phyloP scores from a whole-genome alignment of 2,113 vertebrate genomes.

The Microcebus murinus region DNA sequence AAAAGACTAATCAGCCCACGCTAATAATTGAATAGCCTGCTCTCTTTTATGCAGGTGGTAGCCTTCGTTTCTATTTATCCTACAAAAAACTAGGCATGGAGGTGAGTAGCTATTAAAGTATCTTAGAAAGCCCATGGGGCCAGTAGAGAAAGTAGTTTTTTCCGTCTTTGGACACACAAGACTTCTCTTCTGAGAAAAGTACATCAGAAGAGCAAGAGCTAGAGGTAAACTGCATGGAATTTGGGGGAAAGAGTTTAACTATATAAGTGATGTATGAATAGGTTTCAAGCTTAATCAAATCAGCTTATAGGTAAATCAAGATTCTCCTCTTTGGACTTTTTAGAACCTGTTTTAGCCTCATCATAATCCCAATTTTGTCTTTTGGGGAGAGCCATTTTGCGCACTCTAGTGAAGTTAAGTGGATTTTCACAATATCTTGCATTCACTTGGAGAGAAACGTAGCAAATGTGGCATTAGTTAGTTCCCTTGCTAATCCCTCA shows the following conservation, averaged over 20 bases:
- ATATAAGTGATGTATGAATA: neutral
- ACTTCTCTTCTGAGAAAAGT: neutral
- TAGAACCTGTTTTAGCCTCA: neutral
- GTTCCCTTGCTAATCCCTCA: neutral
- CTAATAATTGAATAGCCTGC: neutral
- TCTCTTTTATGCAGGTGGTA: neutral
- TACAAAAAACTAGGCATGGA: neutral
- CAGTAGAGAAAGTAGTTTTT: neutral
- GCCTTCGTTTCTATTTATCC: neutral
- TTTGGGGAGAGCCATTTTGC: neutral
- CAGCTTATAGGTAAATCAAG: neutral
- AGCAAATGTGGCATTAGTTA: rapidly evolving
- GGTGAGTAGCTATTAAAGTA: neutral
- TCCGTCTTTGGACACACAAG: neutral
- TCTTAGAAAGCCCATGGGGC: neutral
- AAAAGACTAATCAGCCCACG: neutral
- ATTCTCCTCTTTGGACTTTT: neutral
- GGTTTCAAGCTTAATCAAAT: neutral
- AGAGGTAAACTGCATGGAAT: neutral
- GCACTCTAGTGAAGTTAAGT: neutral
- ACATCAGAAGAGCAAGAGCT: too few relatives aligned
- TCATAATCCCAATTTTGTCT: neutral
- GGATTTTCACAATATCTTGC: neutral
- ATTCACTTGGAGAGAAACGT: neutral
- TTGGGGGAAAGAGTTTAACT: neutral